Base-by-base conservation (phyloP, 1,140 invertebrate genomes). In the Papilio machaon region DNA sequence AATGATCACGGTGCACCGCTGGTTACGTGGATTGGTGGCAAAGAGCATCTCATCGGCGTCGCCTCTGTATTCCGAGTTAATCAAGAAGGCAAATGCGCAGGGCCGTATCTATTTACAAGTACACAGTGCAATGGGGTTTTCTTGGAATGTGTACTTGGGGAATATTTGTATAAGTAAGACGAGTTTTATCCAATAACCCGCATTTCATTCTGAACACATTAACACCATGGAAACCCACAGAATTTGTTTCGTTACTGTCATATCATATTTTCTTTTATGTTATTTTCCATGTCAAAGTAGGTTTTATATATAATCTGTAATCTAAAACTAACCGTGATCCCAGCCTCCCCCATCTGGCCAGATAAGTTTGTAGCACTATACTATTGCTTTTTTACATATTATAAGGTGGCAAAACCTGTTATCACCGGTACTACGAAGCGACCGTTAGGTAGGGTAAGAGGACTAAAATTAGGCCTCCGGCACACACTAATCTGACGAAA, bases 1-100 rank as follows among this genome's bases (percentile, higher is more conserved):
- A 90, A 90, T 67, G 89, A 90, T 58, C 89, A 90, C 58, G 89
- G 89, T 1, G 89, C 87, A 19, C 89, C 89, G 2, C 17, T 90
- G 1, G 83, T 89, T 1, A 85, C 87, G 2, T 89, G 86, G 89
- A 75, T 87, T 11, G 82, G 86, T 0, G 46, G 80, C 0, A 78
- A 74, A 13, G 86, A 89, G 70, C 54, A 80, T 1, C 80, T 90
- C 2, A 87, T 89, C 23, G 89, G 88, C 0, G 85, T 90, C 2
- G 87, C 88, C 1, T 89, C 89, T 10, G 85, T 88, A 10, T 90
- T 88, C 58, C 80, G 79, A 17, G 82, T 88, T 0, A 70, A 80
- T 23, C 17, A 58, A 9, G 38, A 81, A 1, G 73, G 47, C 0
- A 80, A 82, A 38, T 90, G 90, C 76, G 47, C 70, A 15, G 85